Evolutionary conservation across 2,113 vertebrate species (phyloP).

Genomic region (Trichomycterus rosablanca): DNA sequence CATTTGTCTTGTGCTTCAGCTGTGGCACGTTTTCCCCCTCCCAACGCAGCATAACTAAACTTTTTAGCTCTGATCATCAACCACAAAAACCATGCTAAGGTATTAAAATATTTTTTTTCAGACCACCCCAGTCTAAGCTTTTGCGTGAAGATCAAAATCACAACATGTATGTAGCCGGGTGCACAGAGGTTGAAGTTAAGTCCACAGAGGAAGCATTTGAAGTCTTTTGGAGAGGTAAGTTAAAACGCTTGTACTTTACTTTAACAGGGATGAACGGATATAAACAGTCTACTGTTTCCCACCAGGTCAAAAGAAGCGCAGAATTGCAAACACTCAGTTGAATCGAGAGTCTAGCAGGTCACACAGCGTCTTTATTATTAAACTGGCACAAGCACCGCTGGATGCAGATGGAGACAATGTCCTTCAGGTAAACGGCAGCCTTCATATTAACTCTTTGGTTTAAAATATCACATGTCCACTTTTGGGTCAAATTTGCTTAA

Average conservation of each 20-base stretch:
- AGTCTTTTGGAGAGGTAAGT: slow-evolving; percentile 91
- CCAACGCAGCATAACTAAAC: slow-evolving; percentile 11
- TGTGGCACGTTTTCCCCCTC: not conserved
- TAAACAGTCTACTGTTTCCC: not conserved
- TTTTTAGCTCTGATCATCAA: not conserved
- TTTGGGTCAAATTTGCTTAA: not conserved
- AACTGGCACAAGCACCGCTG: slow-evolving; percentile 87
- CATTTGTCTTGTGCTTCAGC: slow-evolving; percentile 17
- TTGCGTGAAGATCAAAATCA: slow-evolving; percentile 94
- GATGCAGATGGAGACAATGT: slow-evolving; percentile 88
- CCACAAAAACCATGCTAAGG: not conserved
- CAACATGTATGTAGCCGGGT: slow-evolving; percentile 94
- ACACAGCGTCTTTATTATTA: slow-evolving; percentile 89
- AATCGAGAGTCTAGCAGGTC: slow-evolving; percentile 93
- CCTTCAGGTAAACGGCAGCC: slow-evolving; percentile 75
- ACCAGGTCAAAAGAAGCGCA: slow-evolving; percentile 70
- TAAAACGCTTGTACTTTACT: not conserved
- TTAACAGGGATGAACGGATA: no score
- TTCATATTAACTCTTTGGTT: not conserved
- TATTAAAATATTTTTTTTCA: slow-evolving; percentile 48
- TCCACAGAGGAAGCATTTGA: slow-evolving; percentile 89
- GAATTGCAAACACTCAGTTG: slow-evolving; percentile 82
- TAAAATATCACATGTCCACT: not conserved
- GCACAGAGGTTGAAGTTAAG: slow-evolving; percentile 93
- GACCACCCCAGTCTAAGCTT: slow-evolving; percentile 87